Evolutionary conservation across 2,888 invertebrate species (phyloP).

Genomic region (Alcis repandata): DNA sequence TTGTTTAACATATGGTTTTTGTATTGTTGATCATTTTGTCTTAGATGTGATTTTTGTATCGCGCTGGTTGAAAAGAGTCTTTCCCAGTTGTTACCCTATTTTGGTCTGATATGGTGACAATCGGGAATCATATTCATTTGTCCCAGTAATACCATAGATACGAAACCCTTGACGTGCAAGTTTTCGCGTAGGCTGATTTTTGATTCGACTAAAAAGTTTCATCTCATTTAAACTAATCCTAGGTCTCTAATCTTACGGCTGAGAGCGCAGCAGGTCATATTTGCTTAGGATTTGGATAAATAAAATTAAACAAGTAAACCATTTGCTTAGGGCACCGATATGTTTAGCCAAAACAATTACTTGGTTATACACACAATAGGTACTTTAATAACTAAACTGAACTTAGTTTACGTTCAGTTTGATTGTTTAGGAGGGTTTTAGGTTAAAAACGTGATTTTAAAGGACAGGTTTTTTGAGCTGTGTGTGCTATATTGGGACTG

Average conservation of each 20-base stretch:
- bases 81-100: no score
- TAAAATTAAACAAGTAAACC: conserved; percentile 33
- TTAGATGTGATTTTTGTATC: no score
- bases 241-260: conserved; percentile 4
- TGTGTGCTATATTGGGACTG: background rate
- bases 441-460: background rate
- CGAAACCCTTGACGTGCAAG: no score
- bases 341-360: conserved; percentile 23
- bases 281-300: conserved; percentile 39
- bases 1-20: no score
- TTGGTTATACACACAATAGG: background rate
- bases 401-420: conserved; percentile 23
- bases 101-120: no score
- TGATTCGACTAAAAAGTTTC: no score
- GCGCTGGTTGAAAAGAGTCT: no score
- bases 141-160: no score
- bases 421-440: conserved; percentile 20
- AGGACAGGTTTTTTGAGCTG: background rate
- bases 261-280: conserved; percentile 30
- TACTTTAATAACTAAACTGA: background rate
- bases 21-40: no score
- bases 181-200: no score
- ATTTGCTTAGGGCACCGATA: conserved; percentile 40
- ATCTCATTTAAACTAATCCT: background rate
- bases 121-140: no score